These are phyloP conservation scores for Seriola quinqueradiata DNA, from an alignment of 2,113 vertebrate species.

Conservation along the genomic window DNA sequence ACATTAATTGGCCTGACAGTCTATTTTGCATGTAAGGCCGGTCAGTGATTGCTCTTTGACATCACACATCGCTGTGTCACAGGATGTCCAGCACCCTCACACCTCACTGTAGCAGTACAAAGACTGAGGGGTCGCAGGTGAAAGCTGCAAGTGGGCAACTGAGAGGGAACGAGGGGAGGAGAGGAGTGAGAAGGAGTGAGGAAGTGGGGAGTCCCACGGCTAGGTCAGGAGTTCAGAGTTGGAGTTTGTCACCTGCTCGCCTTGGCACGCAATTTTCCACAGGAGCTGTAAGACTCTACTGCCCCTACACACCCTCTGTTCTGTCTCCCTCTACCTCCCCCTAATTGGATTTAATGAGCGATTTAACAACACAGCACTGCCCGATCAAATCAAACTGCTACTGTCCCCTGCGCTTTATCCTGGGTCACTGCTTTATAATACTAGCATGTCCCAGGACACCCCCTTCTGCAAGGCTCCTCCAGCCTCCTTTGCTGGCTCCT, in stretches of 20 bases:
- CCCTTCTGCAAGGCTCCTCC: constrained; percentile 29
- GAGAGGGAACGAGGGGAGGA: not conserved
- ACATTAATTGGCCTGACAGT: constrained; percentile 67
- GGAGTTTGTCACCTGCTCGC: constrained; percentile 60
- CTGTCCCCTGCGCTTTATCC: constrained; percentile 69
- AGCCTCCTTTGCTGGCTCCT: constrained; percentile 8
- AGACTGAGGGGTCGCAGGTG: constrained; percentile 23
- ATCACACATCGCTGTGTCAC: constrained; percentile 16
- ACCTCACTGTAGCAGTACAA: not conserved
- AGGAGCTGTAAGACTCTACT: constrained; percentile 11
- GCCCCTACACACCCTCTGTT: constrained; percentile 23
- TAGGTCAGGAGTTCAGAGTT: constrained; percentile 63
- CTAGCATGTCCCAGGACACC: constrained; percentile 38
- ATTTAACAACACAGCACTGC: constrained; percentile 83
- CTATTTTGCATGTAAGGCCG: constrained; percentile 10
- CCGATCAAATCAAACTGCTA: constrained; percentile 83
- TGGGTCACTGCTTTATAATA: constrained; percentile 74
- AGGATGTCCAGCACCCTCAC: constrained; percentile 28
- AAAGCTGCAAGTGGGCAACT: not conserved
- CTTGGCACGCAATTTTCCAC: constrained; percentile 48
- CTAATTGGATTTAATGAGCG: constrained; percentile 88
- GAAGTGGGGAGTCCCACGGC: constrained; percentile 38
- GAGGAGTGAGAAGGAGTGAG: not conserved
- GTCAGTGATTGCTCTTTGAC: constrained; percentile 17
- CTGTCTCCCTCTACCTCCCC: constrained; percentile 47